Evolutionary conservation across 2,888 invertebrate genomes (phyloP), one percentile per base, ranked within the genome.

Genomic region (Octonoba sinensis): DNA sequence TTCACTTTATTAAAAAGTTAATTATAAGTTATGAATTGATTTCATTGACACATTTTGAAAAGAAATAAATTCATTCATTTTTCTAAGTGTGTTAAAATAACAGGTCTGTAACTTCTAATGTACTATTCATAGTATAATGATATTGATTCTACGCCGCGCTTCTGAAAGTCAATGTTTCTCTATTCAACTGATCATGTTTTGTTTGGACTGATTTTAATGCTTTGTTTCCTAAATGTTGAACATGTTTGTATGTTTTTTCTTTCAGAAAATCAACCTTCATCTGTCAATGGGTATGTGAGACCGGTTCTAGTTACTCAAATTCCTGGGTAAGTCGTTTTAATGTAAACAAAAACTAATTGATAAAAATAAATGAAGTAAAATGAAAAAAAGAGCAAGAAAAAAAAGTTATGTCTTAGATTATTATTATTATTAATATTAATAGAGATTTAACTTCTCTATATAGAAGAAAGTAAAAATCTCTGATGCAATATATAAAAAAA

Each of bases 281-380:
- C 92, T 0, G 92, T 91, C 87, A 94, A 95, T 89, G 96, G 96
- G 0, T 96, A 96, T 89, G 95, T 96, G 83, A 93, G 93, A 87
- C 95, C 95, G 27, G 91, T 93, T 70, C 90, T 96, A 86, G 93
- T 94, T 85, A 95, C 95, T 0, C 94, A 94, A 81, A 93, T 96
- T 60, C 95, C 95, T 51, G 93, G 93, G 84, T 91, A 86, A 86
- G 86, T 82, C 27, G 6, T 36, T 36, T 11, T 36, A n/a, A n/a
- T n/a, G n/a, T n/a, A n/a, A n/a, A n/a, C n/a, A n/a, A n/a, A n/a
- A n/a, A n/a, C n/a, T n/a, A n/a, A n/a, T n/a, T n/a, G n/a, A n/a
- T n/a, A n/a, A n/a, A n/a, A n/a, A n/a, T n/a, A n/a, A n/a, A n/a
- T n/a, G n/a, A n/a, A n/a, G n/a, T n/a, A n/a, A n/a, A n/a, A n/a